These are phyloP conservation scores for Dinoponera quadriceps DNA, from an alignment of 1,140 invertebrate genomes.

Conservation along the genomic window DNA sequence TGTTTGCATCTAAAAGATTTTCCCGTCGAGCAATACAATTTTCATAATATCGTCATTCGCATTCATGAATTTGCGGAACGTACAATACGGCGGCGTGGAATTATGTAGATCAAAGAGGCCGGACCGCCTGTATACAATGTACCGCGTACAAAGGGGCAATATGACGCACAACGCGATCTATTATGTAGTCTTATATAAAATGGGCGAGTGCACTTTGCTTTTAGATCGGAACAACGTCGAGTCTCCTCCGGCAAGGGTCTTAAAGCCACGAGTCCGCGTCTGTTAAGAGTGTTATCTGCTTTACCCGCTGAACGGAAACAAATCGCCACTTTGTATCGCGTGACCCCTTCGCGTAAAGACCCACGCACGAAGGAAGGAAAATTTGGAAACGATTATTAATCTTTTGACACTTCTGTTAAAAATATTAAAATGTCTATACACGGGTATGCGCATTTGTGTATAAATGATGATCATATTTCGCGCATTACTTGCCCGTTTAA, in stretches of 20 bases:
- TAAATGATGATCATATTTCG: too few relatives aligned
- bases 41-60: slow-evolving; percentile 10
- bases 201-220: slow-evolving; percentile 15
- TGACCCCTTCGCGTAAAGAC: too few relatives aligned
- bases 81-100: slow-evolving; percentile 7
- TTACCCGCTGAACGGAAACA: slow-evolving; percentile 7
- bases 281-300: slow-evolving; percentile 23
- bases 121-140: slow-evolving; percentile 1
- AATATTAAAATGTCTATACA: too few relatives aligned
- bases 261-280: slow-evolving; percentile 17
- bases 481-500: too few relatives aligned
- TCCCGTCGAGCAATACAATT: background rate
- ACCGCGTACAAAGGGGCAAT: slow-evolving; percentile 8
- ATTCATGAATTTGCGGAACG: slow-evolving; percentile 17
- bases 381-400: slow-evolving; percentile 3
- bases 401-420: too few relatives aligned
- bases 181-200: slow-evolving; percentile 32
- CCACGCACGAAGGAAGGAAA: too few relatives aligned
- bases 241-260: background rate
- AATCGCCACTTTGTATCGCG: slow-evolving; percentile 9
- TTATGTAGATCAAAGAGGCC: slow-evolving; percentile 19
- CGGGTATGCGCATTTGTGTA: too few relatives aligned
- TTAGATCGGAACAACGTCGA: background rate
- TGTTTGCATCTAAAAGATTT: background rate
- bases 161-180: background rate